Evolutionary conservation across 2,113 vertebrate genomes (phyloP).

Genomic region (Leiothrix lutea): DNA sequence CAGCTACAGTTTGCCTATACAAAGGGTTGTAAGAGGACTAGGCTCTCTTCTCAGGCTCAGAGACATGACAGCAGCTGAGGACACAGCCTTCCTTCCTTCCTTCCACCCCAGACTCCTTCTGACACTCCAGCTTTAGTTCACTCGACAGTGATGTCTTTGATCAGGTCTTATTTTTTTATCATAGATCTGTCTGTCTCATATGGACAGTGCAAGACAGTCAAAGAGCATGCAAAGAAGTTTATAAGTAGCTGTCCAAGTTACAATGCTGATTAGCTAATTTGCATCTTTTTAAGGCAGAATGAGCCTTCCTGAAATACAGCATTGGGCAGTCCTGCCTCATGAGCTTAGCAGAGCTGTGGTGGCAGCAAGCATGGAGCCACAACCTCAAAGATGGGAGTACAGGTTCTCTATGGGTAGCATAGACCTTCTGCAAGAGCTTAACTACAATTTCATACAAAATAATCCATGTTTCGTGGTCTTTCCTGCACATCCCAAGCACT

Average conservation of each 20-base stretch:
- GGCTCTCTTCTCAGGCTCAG: not conserved
- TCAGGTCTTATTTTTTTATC: not conserved
- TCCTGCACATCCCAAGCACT: not conserved
- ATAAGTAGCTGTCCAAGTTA: not conserved
- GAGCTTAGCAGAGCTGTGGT: not conserved
- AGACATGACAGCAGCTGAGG: not conserved
- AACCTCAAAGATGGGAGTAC: not conserved
- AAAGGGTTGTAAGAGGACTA: not conserved
- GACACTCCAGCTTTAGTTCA: not conserved
- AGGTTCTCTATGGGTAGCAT: not conserved
- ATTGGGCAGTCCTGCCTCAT: not conserved
- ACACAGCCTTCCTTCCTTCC: not conserved
- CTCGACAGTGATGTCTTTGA: rapidly evolving
- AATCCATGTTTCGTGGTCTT: not conserved
- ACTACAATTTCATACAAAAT: not conserved
- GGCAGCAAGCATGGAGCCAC: not conserved
- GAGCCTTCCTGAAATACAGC: not conserved
- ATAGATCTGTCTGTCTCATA: not conserved
- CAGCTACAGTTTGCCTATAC: not conserved
- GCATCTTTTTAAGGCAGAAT: not conserved
- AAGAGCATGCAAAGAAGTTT: not conserved
- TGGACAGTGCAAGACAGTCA: not conserved
- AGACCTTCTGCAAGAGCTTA: not conserved
- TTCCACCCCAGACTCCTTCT: not conserved
- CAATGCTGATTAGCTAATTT: not conserved